These are phyloP conservation scores for Drosophila nigrodunni DNA, from an alignment of 1,140 invertebrate species.

Conservation along the genomic window DNA sequence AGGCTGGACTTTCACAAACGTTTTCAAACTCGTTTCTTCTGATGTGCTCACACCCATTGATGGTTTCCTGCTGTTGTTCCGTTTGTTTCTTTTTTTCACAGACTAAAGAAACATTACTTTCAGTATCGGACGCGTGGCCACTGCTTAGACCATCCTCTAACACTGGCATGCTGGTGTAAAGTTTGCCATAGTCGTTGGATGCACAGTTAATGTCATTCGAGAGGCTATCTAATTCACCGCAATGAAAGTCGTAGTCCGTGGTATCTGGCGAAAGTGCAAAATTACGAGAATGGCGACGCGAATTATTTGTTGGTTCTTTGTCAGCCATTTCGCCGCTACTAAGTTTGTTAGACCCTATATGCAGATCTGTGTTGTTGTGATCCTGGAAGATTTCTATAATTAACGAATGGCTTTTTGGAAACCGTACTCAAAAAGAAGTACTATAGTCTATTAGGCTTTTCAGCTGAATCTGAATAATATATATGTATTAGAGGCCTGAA, in stretches of 20 bases:
- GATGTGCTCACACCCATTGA: constrained; percentile 34
- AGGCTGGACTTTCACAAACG: constrained; percentile 32
- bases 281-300: constrained; percentile 79
- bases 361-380: constrained; percentile 82
- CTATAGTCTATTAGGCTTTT: no score
- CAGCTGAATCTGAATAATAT: no score
- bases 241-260: constrained; percentile 97
- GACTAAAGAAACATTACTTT: constrained; percentile 88
- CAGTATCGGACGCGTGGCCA: constrained; percentile 95
- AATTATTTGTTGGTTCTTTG: constrained; percentile 77
- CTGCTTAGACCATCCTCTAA: constrained; percentile 96
- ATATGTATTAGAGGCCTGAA: no score
- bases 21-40: constrained; percentile 54
- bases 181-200: constrained; percentile 75
- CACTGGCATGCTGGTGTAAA: constrained; percentile 92
- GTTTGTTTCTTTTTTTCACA: constrained; percentile 60
- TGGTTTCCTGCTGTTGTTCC: constrained; percentile 12
- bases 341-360: constrained; percentile 82
- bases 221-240: constrained; percentile 92
- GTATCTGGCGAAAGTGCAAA: constrained; percentile 97
- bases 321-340: constrained; percentile 81
- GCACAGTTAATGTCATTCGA: constrained; percentile 83
- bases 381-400: constrained; percentile 59
- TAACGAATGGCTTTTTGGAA: not conserved
- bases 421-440: no score